Conservation (phyloP, 30 jellyfish, hydroid and myxozoan genomes). For the Mastigias papua region DNA sequence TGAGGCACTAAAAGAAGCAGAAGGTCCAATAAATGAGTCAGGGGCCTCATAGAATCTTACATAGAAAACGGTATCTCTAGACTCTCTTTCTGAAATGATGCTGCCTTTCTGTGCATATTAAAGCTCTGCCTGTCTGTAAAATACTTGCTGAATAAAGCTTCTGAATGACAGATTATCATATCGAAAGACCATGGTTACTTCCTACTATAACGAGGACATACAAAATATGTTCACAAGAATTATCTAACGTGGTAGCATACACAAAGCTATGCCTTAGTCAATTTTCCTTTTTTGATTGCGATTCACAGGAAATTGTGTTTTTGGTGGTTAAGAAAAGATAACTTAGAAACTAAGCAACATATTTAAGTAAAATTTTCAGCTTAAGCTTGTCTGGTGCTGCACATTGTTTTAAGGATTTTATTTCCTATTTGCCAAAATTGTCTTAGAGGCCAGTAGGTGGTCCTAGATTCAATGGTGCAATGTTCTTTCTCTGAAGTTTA, state of each 20-base stretch:
- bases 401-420: not conserved
- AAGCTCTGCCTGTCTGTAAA: not conserved
- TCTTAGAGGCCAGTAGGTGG: not conserved
- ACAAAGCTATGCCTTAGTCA: not conserved
- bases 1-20: conserved; percentile 14
- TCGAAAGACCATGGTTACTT: not conserved
- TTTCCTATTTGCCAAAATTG: not conserved
- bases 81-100: not conserved
- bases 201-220: not conserved
- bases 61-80: not conserved
- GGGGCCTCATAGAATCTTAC: not conserved
- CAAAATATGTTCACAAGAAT: not conserved
- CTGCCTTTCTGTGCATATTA: not conserved
- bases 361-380: not conserved
- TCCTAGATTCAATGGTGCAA: not conserved
- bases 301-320: not conserved
- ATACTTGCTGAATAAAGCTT: not conserved
- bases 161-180: too few species aligned
- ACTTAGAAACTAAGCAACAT: not conserved
- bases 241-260: not conserved
- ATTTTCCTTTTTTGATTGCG: too few species aligned
- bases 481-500: not conserved
- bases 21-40: not conserved
- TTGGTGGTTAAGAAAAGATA: not conserved
- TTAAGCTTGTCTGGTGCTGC: not conserved